A percentile compares a stretch with the other conserved stretches of the same genome.
phyloP scores from a whole-genome alignment of 2,113 vertebrate species.

The Pterocles gutturalis region DNA sequence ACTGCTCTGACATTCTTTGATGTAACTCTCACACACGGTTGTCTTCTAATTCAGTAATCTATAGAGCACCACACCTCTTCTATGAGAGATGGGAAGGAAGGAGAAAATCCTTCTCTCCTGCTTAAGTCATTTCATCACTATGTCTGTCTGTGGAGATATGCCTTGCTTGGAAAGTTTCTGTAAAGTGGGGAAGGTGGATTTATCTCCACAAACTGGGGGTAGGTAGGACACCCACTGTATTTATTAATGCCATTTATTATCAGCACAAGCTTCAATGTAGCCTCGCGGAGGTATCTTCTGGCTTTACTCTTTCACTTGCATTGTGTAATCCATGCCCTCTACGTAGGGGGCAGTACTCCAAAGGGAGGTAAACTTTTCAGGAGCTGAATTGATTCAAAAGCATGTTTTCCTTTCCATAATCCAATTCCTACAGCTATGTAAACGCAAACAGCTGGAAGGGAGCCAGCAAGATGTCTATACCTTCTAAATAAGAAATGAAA shows the following conservation, averaged over 20 bases:
- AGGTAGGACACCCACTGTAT: not conserved
- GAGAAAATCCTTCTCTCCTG: not conserved
- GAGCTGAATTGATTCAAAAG: not conserved
- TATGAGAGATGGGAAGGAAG: not conserved
- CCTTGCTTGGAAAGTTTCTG: not conserved
- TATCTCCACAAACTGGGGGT: not conserved
- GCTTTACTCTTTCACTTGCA: not conserved
- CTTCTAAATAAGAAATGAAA: not conserved
- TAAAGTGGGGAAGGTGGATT: not conserved
- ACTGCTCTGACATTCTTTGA: slow-evolving; percentile 15
- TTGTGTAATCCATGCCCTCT: not conserved
- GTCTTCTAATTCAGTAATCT: not conserved
- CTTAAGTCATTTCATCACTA: not conserved
- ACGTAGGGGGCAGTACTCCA: not conserved
- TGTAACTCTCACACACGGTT: not conserved
- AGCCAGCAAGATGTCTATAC: not conserved
- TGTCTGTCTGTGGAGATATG: not conserved
- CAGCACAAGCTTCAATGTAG: not conserved
- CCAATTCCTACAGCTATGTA: not conserved
- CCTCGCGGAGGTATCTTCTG: not conserved
- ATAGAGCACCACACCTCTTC: not conserved
- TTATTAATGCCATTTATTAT: not conserved
- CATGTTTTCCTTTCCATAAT: not conserved
- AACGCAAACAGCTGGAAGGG: not conserved
- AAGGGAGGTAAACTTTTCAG: not conserved